phyloP scores from a whole-genome alignment of 2,113 vertebrate genomes.

The Gambusia affinis region DNA sequence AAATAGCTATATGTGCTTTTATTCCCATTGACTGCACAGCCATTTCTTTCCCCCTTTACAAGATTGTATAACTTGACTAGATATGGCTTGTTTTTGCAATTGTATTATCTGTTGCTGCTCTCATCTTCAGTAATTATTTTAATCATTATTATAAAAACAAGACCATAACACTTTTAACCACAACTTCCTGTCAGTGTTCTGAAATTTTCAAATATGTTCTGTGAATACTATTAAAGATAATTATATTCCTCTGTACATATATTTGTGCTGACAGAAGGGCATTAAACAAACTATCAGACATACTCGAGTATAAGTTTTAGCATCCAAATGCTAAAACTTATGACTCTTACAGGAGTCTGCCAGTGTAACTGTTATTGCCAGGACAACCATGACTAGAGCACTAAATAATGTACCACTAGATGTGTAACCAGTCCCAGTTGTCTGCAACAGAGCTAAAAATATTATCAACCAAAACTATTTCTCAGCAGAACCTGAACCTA shows the following conservation, averaged over 20 bases:
- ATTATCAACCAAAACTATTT: too few species aligned
- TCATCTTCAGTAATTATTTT: too few species aligned
- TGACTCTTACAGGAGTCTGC: neutral
- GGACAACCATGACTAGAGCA: constrained; percentile 1
- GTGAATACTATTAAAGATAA: constrained; percentile 30
- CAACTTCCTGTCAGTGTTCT: neutral
- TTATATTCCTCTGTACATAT: constrained; percentile 14
- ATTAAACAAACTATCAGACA: constrained; percentile 10
- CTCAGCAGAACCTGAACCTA: too few species aligned
- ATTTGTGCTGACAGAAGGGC: constrained; percentile 24
- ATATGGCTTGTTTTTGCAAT: too few species aligned
- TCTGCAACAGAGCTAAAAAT: too few species aligned
- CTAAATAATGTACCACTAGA: neutral
- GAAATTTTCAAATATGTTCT: constrained; percentile 3
- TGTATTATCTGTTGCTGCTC: too few species aligned
- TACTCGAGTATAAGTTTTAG: neutral
- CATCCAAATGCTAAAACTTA: constrained; percentile 1
- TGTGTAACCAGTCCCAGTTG: too few species aligned
- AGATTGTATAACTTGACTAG: neutral
- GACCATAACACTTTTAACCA: too few species aligned
- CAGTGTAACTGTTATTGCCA: neutral
- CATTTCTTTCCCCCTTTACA: neutral
- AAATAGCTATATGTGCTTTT: neutral
- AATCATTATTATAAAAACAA: too few species aligned
- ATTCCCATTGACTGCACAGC: neutral